Evolutionary conservation across 1,140 invertebrate genomes (phyloP).

Genomic region (Mylabris phalerata): DNA sequence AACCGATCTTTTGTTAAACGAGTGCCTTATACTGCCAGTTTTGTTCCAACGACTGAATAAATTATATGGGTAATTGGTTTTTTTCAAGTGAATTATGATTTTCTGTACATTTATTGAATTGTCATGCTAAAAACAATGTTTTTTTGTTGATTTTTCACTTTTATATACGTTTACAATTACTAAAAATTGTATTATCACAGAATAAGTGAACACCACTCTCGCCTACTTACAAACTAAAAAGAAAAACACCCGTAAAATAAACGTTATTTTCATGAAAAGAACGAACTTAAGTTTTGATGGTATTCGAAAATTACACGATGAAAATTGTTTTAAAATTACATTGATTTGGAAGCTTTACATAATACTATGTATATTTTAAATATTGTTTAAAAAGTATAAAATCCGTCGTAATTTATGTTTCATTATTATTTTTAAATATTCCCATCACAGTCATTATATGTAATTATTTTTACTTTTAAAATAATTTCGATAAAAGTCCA

Average conservation of each 20-base stretch:
- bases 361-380: constrained; percentile 23
- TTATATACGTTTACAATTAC: constrained; percentile 33
- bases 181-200: constrained; percentile 43
- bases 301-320: constrained; percentile 25
- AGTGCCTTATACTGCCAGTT: constrained; percentile 3
- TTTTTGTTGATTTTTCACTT: constrained; percentile 11
- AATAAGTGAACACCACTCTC: constrained; percentile 42
- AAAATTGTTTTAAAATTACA: constrained; percentile 20
- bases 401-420: background rate
- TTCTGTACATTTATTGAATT: constrained; percentile 41
- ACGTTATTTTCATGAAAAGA: constrained; percentile 16
- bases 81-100: constrained; percentile 2
- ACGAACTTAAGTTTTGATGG: too few species aligned
- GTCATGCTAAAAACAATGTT: constrained; percentile 43
- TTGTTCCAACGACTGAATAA: background rate
- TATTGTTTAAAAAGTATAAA: constrained; percentile 20
- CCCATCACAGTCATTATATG: constrained; percentile 26
- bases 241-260: constrained; percentile 40
- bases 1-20: background rate
- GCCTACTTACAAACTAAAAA: constrained; percentile 36
- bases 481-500: too few species aligned
- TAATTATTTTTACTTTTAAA: background rate
- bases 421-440: constrained; percentile 14
- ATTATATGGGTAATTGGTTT: background rate
- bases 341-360: constrained; percentile 23